A percentile compares a stretch with the other conserved stretches of the same genome.
Conservation (phyloP, 2,888 invertebrate genomes). For the Standfussiana lucernea region DNA sequence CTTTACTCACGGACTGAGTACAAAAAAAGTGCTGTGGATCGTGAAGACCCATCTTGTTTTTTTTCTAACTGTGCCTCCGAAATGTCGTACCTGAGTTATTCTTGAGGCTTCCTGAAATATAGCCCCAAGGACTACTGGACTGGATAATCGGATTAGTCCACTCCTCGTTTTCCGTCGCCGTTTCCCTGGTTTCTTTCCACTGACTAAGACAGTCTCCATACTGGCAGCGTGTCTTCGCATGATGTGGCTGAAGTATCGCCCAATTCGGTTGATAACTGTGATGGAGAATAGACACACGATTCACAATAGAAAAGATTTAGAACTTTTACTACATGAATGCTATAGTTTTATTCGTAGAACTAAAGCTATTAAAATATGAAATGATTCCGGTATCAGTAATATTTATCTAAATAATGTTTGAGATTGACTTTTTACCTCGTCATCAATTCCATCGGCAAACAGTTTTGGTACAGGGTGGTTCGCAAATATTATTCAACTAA, state of each 20-base stretch:
- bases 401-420: conserved; percentile 70
- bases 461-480: conserved; percentile 64
- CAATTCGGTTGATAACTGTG: not conserved
- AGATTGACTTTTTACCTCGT: conserved; percentile 72
- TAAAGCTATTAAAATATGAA: conserved; percentile 50
- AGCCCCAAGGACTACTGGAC: not conserved
- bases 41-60: not conserved
- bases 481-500: conserved; percentile 4
- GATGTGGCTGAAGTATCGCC: not conserved
- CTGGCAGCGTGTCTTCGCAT: not conserved
- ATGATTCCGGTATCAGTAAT: conserved; percentile 63
- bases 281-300: not conserved
- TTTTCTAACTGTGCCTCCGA: not conserved
- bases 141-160: not conserved
- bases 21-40: not conserved
- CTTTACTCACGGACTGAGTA: not conserved
- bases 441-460: conserved; percentile 70
- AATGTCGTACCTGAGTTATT: not conserved
- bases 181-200: not conserved
- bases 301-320: not conserved
- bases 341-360: conserved; percentile 48
- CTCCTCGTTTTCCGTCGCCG: no score
- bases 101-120: not conserved
- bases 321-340: not conserved
- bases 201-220: not conserved